Evolutionary conservation across 2,888 invertebrate genomes (phyloP).

Genomic region (Agonum fuliginosum): DNA sequence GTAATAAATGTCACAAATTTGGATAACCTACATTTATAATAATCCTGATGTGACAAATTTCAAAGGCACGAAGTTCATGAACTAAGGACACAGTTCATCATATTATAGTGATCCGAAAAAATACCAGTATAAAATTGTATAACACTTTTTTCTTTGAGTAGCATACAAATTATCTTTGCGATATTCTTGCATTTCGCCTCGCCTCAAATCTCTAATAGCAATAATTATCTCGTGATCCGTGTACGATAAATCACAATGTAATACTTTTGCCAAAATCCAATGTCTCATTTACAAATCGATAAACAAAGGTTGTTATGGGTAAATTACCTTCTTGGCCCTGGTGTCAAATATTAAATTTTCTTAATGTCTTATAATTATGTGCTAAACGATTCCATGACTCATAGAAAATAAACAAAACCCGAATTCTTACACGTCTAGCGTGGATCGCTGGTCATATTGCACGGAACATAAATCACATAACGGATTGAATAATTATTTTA

Average conservation of each 20-base stretch:
- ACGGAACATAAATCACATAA: slow-evolving; percentile 45
- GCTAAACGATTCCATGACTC: slow-evolving; percentile 20
- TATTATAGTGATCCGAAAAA: too few relatives aligned
- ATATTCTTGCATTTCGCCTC: neutral
- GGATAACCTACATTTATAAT: too few relatives aligned
- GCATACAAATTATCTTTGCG: neutral
- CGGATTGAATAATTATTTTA: slow-evolving; percentile 49
- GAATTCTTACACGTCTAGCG: slow-evolving; percentile 33
- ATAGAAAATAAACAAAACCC: slow-evolving; percentile 16
- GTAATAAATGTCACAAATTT: too few relatives aligned
- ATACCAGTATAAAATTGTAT: too few relatives aligned
- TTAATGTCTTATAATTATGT: slow-evolving; percentile 41
- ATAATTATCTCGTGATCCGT: slow-evolving; percentile 22
- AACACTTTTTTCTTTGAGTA: too few relatives aligned
- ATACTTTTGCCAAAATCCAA: slow-evolving; percentile 31
- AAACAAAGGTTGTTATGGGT: slow-evolving; percentile 10
- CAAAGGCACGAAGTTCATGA: too few relatives aligned
- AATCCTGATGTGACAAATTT: too few relatives aligned
- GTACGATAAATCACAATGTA: slow-evolving; percentile 31
- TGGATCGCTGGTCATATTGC: neutral
- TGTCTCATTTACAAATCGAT: slow-evolving; percentile 32
- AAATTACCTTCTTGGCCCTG: slow-evolving; percentile 25
- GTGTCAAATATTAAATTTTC: slow-evolving; percentile 31
- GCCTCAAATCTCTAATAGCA: neutral
- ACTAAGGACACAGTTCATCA: too few relatives aligned